Base-by-base conservation (phyloP, 2,113 vertebrate genomes). In the Hystrix brachyura region DNA sequence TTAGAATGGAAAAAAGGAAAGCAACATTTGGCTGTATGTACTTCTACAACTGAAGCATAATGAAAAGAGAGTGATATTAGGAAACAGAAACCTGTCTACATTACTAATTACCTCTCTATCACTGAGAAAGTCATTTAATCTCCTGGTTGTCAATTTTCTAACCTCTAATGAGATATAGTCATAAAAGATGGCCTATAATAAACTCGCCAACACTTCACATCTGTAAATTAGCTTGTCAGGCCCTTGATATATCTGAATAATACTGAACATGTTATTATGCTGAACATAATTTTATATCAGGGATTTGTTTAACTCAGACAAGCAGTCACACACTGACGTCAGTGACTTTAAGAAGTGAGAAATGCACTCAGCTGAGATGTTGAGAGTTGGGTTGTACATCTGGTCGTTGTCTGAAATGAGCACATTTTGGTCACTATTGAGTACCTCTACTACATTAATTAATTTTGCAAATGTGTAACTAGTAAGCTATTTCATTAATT, bases 61-160 rank as follows among this genome's bases (percentile, higher is more conserved):
- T 57, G 14, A 92, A 62, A 69, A 78, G 27, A 48, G 23, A 95
- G 76, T 2, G 2, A 34, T 62, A 92, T 0, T 85, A 9, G 19
- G 79, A 84, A 17, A 72, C 62, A 51, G 17, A 88, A 89, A 8
- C 0, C 59, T 71, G 11, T 6, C 23, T 86, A 1, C 62, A 34
- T 74, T 79, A 78, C 78, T 95, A 93, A 94, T 90, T 84, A 91
- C 67, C 13, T 95, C 48, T 85, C 1, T n/a, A 43, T 91, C 83
- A 89, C 48, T 53, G 76, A 97, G 19, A 91, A 86, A 94, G 19
- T 88, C 93, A 94, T 82, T 92, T 95, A 88, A 74, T 89, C 17
- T 74, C 19, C 19, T 74, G 14, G 17, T 78, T 48, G 5, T 87
- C 78, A 93, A 59, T 95, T 96, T 89, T 14, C 48, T 76, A 81